Percentiles rank a stretch among this genome's conserved stretches.
phyloP scores from a whole-genome alignment of 2,113 vertebrate species.

The Melanerpes aurifrons region DNA sequence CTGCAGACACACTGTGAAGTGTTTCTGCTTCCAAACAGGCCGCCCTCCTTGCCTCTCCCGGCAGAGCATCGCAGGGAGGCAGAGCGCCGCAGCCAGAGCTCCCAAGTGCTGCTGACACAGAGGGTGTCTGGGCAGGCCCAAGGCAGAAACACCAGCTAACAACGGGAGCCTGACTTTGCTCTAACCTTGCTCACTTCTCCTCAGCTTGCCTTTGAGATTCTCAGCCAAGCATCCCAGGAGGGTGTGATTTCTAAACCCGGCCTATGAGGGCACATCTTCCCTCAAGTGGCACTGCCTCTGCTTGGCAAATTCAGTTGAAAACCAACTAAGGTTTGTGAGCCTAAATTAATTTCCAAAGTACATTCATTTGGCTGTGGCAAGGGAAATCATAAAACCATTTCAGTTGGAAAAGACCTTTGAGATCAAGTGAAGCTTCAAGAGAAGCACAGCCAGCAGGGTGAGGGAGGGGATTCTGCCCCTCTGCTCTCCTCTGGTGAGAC shows the following conservation, averaged over 20 bases:
- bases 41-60: not conserved
- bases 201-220: not conserved
- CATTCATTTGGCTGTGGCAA: not conserved
- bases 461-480: no score
- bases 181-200: not conserved
- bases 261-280: not conserved
- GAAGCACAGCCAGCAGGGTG: no score
- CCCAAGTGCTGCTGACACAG: not conserved
- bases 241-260: not conserved
- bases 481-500: no score
- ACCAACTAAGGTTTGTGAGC: not conserved
- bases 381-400: not conserved
- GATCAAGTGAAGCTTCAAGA: no score
- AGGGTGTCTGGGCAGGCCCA: not conserved
- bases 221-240: not conserved
- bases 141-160: not conserved
- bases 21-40: not conserved
- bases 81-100: accelerated
- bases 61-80: not conserved
- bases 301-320: not conserved
- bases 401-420: no score
- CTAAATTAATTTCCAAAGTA: not conserved
- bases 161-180: not conserved
- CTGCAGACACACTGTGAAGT: not conserved
- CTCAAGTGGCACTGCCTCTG: not conserved